Percentiles rank a stretch among this genome's conserved stretches.
Conservation (phyloP, 1,140 invertebrate species). For the Calliphora vicina region DNA sequence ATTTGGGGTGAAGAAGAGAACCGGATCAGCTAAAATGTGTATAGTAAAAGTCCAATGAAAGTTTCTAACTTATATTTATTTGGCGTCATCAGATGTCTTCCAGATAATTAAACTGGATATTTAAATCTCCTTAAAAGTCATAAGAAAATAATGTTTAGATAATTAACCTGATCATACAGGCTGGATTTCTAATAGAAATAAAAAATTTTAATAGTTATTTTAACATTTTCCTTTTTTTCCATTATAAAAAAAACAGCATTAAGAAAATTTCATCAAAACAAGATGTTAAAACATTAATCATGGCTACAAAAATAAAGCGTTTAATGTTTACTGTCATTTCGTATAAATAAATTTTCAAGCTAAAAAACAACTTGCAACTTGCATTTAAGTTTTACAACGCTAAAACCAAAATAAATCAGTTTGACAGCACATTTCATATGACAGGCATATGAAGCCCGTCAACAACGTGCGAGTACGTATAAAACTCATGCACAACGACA, state of each 20-base stretch:
- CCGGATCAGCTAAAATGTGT: no score
- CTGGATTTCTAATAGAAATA: no score
- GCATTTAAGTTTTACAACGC: not conserved
- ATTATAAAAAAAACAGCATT: slow-evolving; percentile 19
- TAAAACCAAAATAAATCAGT: slow-evolving; percentile 27
- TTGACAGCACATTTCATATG: slow-evolving; percentile 31
- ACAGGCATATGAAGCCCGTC: slow-evolving; percentile 23
- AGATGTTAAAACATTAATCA: slow-evolving; percentile 32
- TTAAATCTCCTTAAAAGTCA: no score
- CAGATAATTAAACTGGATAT: no score
- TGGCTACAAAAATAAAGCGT: slow-evolving; percentile 11
- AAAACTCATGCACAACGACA: not conserved
- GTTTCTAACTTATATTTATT: no score
- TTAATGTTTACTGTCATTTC: slow-evolving; percentile 32
- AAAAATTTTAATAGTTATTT: no score
- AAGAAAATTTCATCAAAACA: slow-evolving; percentile 27
- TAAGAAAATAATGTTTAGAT: no score
- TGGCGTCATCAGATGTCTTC: no score
- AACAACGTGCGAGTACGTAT: not conserved
- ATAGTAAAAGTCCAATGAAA: no score
- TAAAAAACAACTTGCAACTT: not conserved
- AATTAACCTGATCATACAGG: no score
- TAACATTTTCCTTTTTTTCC: not conserved
- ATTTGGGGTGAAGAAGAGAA: no score
- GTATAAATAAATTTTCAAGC: not conserved